Base-by-base conservation (phyloP, 2,797 vertebrate species). In the Centroberyx gerrardi region DNA sequence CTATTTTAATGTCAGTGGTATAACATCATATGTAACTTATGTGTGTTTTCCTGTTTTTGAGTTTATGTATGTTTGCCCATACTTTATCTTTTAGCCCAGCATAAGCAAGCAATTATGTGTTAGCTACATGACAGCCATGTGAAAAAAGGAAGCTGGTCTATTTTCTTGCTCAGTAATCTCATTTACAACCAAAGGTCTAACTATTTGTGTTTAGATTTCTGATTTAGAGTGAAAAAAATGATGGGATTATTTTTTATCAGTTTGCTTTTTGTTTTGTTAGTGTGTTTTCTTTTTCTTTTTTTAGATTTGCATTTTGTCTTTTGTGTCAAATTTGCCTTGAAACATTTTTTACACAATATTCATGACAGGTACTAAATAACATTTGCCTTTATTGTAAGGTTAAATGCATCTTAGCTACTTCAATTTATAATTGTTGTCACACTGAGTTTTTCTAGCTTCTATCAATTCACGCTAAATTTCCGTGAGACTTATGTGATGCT, bases 21-120 rank as follows among this genome's bases (percentile, higher is more conserved):
- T 56, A 38, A 12, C 31, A 28, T 77, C 46, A 53, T 0, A 10
- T 48, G 31, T 72, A 70, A 52, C 49, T 77, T 65, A 18, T 54
- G 33, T 75, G 12, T 62, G 8, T 73, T 51, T 62, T 68, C 62
- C 2, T 56, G 15, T 69, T 82, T 62, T 6, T 31, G 62, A 18
- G 8, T 28, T 51, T n/a, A 61, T 33, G 14, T 72, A 13, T 68
- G 79, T 80, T 72, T 77, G 55, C n/a, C 38, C 17, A 4, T 33
- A 40, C 69, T 15, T 79, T 83, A 61, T 58, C 61, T 81, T 59
- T 53, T 40, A 82, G 29, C 36, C 40, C n/a, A 3, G 10, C 5
- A 38, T 74, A 48, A 66, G 70, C 68, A 70, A 84, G 52, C 71
- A 74, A 66, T 81, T 53, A 76, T 42, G 28, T 62, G 33, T 72